These are phyloP conservation scores for Erpornis zantholeuca DNA, from an alignment of 2,113 vertebrate genomes.

Conservation along the genomic window DNA sequence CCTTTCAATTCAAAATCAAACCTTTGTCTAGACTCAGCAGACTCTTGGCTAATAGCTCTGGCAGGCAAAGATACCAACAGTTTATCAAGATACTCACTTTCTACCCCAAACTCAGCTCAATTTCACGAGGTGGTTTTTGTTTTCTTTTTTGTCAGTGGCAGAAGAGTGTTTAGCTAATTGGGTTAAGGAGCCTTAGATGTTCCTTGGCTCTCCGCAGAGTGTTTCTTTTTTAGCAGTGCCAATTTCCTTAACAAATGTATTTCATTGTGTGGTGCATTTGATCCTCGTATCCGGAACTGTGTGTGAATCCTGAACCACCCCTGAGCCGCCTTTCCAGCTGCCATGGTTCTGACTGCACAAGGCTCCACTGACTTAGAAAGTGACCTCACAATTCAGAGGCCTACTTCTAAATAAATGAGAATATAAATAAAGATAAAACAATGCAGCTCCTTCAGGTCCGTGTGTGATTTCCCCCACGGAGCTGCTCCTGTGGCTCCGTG, in stretches of 20 bases:
- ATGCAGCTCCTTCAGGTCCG: not conserved
- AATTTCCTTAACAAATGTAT: conserved; percentile 63
- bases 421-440: not conserved
- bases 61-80: conserved; percentile 59
- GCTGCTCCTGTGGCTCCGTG: not conserved
- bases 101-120: not conserved
- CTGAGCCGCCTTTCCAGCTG: not conserved
- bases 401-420: not conserved
- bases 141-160: not conserved
- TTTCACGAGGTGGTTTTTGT: conserved; percentile 39
- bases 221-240: conserved; percentile 61
- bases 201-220: conserved; percentile 43
- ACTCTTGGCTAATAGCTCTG: conserved; percentile 70
- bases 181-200: conserved; percentile 64
- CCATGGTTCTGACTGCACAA: not conserved
- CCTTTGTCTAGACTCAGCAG: conserved; percentile 77
- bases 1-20: conserved; percentile 80
- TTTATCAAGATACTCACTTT: conserved; percentile 49
- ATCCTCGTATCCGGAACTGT: conserved; percentile 41
- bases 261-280: conserved; percentile 58
- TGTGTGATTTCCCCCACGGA: accelerated
- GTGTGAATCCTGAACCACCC: conserved; percentile 33
- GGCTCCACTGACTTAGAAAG: not conserved
- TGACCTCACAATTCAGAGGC: not conserved
- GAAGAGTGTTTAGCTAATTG: conserved; percentile 56